Evolutionary conservation across 2,113 vertebrate genomes (phyloP).

Genomic region (Triplophysa siluroides): DNA sequence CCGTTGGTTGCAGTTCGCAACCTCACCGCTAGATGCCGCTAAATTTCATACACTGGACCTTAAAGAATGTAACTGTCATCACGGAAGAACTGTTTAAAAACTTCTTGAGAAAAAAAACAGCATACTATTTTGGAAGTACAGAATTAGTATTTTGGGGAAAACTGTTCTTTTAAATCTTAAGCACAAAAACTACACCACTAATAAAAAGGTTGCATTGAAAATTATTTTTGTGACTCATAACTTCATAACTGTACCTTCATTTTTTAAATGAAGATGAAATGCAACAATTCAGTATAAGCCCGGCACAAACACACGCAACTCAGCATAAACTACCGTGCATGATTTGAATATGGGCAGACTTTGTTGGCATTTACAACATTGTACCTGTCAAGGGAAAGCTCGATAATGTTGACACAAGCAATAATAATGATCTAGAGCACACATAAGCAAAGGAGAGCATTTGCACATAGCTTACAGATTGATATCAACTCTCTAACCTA

Average conservation of each 20-base stretch:
- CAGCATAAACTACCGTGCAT: not conserved
- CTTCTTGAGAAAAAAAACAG: no score
- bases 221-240: not conserved
- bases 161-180: no score
- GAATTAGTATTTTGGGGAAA: no score
- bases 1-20: no score
- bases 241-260: not conserved
- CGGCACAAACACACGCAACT: not conserved
- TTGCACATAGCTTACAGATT: not conserved
- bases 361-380: conserved; percentile 1
- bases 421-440: conserved; percentile 28
- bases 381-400: conserved; percentile 4
- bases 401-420: conserved; percentile 30
- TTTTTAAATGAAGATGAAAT: no score
- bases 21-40: no score
- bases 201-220: not conserved
- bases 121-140: no score
- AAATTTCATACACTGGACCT: no score
- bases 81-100: no score
- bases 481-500: conserved; percentile 2
- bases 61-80: no score
- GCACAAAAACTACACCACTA: not conserved
- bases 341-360: not conserved
- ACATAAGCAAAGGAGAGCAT: conserved; percentile 11
- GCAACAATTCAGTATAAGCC: conserved; percentile 4